Evolutionary conservation across 2,797 vertebrate genomes (phyloP).

Genomic region (Meriones psammophilus): DNA sequence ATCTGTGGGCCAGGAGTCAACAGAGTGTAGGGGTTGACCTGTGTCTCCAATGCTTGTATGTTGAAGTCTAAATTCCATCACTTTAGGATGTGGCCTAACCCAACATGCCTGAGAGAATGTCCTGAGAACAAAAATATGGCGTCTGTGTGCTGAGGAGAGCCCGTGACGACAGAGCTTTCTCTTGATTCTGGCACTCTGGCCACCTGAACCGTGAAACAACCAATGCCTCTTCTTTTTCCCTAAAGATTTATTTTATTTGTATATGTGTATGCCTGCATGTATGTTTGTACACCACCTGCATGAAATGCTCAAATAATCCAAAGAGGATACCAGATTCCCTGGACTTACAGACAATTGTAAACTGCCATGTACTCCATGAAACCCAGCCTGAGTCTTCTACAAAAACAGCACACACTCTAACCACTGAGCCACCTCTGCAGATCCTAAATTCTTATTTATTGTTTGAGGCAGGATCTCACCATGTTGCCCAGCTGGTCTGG

Average conservation of each 20-base stretch:
- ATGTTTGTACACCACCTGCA: background rate
- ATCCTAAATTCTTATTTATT: background rate
- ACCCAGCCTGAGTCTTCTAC: background rate
- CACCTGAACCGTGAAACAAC: background rate
- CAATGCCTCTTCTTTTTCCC: background rate
- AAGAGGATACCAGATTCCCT: background rate
- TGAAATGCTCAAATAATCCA: background rate
- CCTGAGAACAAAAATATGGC: accelerated
- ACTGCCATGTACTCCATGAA: background rate
- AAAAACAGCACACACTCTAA: background rate
- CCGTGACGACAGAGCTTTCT: accelerated
- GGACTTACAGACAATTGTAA: background rate
- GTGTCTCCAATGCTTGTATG: no score
- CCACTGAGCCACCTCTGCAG: background rate
- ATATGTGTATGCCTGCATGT: background rate
- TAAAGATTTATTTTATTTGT: background rate
- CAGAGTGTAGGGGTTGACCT: background rate
- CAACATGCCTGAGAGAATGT: background rate
- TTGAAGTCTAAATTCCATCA: background rate
- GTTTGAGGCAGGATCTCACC: background rate
- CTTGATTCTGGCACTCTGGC: accelerated
- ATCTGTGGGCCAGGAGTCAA: background rate
- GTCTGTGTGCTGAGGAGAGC: background rate
- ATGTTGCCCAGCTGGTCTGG: background rate
- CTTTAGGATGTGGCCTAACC: background rate